Base-by-base conservation (phyloP, 2,888 invertebrate genomes). In the Tetragnatha montana region DNA sequence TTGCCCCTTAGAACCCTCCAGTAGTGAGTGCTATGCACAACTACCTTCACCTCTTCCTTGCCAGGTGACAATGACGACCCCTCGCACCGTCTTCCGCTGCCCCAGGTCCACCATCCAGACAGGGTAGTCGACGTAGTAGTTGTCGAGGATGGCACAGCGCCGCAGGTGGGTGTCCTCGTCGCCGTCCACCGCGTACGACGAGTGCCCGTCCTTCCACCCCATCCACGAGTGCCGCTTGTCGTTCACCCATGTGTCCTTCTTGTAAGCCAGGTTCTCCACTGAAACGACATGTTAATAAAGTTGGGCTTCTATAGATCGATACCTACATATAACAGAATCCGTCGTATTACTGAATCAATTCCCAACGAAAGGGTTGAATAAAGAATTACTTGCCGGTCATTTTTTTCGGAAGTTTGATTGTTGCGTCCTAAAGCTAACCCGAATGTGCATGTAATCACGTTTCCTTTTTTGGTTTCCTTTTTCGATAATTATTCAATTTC, bases 91-190 rank as follows among this genome's bases (percentile, higher is more conserved):
- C 84, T 92, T 92, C 91, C 93, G 93, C 81, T 92, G 92, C 10
- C 94, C 94, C 70, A 95, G 92, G 91, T 95, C 94, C 10, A 95
- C 94, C 92, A 94, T 94, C 94, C 94, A 94, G 76, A 94, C 93
- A 0, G 94, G 94, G 81, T 93, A 93, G 84, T 94, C 94, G n/a
- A 94, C 94, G 92, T 94, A 94, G 91, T 94, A 93, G 92, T 94
- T 94, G 92, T 94, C 94, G 76, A 95, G 93, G 69, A 94, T 94
- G 60, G 94, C 94, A 91, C 94, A 94, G 90, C 93, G 93, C 49
- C 94, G 93, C 8, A 92, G 90, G 10, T 93, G 92, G 51, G 93
- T 93, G 91, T 94, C 93, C 81, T 93, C 92, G 87, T 93, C 93
- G 8, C 94, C 94, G 92, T 95, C 94, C 14, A 95, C 94, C 0